Evolutionary conservation across 1,140 invertebrate genomes (phyloP).

Genomic region (Magallana ariakensis): DNA sequence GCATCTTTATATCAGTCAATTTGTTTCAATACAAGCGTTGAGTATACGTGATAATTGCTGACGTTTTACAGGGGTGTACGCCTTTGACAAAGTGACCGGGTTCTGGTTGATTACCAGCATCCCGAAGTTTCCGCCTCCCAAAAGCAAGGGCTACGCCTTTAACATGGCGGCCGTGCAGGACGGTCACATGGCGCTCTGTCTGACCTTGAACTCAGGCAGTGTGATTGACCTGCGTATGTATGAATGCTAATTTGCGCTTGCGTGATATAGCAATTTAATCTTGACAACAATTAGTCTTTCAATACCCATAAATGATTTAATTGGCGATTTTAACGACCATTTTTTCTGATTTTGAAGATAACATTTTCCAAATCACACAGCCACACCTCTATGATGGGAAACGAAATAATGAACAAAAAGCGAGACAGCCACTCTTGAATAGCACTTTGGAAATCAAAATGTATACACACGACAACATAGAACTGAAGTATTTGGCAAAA

Average conservation of each 20-base stretch:
- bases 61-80: constrained; percentile 83
- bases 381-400: background rate
- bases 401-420: background rate
- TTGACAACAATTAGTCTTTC: background rate
- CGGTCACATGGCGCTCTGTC: constrained; percentile 93
- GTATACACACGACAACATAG: background rate
- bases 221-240: constrained; percentile 29
- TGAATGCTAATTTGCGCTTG: background rate
- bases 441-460: background rate
- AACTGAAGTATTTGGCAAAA: background rate
- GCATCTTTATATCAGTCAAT: background rate
- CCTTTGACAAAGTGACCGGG: constrained; percentile 85
- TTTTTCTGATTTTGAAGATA: background rate
- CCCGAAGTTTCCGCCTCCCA: constrained; percentile 87
- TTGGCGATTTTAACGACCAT: background rate
- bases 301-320: background rate
- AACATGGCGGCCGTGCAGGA: constrained; percentile 86
- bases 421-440: background rate
- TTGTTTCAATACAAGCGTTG: background rate
- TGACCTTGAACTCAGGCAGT: constrained; percentile 74
- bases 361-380: background rate
- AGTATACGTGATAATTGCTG: background rate
- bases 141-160: constrained; percentile 85
- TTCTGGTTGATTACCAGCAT: constrained; percentile 96
- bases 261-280: background rate